Evolutionary conservation across 2,113 vertebrate genomes (phyloP), one percentile per base, ranked within the genome.

Genomic region (Junco hyemalis): DNA sequence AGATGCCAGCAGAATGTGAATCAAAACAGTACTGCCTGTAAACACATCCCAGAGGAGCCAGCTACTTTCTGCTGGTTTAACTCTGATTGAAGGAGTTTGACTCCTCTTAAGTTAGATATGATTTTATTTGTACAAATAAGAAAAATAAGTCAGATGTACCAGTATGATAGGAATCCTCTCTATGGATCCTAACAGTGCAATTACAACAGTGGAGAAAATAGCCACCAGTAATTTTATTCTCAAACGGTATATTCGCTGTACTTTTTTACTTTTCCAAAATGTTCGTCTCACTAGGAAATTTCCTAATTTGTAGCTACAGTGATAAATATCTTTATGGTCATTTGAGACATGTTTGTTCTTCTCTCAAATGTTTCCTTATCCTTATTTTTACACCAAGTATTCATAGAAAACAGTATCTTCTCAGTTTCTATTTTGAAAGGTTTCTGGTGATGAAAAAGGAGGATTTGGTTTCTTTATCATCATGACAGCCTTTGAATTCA

Each of bases 1-100:
- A 65, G 71, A 53, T 86, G 82, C 59, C 82, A 82, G 71, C 59
- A 93, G 95, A 74, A 86, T 90, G 26, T 90, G 92, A 93, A 85
- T 88, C 88, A 90, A 50, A 82, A 23, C 70, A 76, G 13, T 33
- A 11, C 87, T 87, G 65, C 57, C 68, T 56, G 45, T 65, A 90
- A 90, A 73, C 54, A 51, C 4, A 9, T 92, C 90, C 74, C 79
- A 66, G 66, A 88, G 90, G 54, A 90, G 40, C n/a, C 25, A 40
- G 24, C 70, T 82, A 1, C 48, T 64, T 70, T 84, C 81, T 91
- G 66, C 63, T 73, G 18, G 5, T 76, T 74, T 68, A 61, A 71
- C 70, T 73, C n/a, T 80, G 54, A 44, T 31, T 68, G 44, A 51
- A 64, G 33, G 42, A 36, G 44, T 56, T 68, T 40, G 57, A 14